Evolutionary conservation across 2,113 vertebrate genomes (phyloP).

Genomic region (Nothocercus julius): DNA sequence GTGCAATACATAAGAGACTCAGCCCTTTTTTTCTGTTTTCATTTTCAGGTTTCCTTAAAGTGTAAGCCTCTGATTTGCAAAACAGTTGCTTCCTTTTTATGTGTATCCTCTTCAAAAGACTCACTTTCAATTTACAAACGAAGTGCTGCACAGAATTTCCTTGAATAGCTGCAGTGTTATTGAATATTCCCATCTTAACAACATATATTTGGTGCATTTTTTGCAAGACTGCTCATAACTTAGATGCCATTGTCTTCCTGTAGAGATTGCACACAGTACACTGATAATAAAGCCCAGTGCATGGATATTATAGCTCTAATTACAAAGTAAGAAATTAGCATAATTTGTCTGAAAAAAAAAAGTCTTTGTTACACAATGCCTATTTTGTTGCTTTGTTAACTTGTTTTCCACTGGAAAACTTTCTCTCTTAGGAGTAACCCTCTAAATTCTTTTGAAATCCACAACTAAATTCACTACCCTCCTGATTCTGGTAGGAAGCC

Average conservation of each 20-base stretch:
- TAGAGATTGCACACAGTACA: not conserved
- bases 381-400: not conserved
- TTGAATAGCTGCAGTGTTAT: not conserved
- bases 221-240: not conserved
- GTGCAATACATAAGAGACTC: not conserved
- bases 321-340: not conserved
- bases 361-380: not conserved
- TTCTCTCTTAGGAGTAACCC: not conserved
- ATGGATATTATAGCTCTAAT: not conserved
- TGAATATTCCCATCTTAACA: not conserved
- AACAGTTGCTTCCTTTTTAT: not conserved
- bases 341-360: not conserved
- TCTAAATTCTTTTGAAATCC: constrained; percentile 14
- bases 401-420: constrained; percentile 19
- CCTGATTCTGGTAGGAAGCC: not conserved
- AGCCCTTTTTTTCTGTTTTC: not conserved
- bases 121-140: not conserved
- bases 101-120: not conserved
- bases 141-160: not conserved
- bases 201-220: not conserved
- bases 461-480: not conserved
- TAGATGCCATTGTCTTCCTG: not conserved
- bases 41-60: not conserved
- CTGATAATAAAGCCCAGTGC: not conserved
- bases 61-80: not conserved